Evolutionary conservation across 2,888 invertebrate species (phyloP), one percentile per base, ranked within the genome.

Genomic region (Patella depressa): DNA sequence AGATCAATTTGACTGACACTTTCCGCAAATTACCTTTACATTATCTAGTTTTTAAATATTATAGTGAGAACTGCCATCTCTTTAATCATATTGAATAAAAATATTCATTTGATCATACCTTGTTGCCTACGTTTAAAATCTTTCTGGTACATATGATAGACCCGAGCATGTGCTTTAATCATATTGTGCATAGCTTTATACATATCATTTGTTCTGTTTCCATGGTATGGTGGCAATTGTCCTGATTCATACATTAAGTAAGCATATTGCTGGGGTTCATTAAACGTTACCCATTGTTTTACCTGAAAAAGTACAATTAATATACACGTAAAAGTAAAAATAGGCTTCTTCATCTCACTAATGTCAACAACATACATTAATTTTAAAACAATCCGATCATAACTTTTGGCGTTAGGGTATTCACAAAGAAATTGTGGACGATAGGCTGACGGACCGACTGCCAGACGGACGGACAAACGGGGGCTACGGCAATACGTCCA

Each of bases 241-340:
- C 82, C 85, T 53, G 34, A 24, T 57, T 80, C 79, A 77, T 84
- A 84, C 0, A 83, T 81, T 11, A 78, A 29, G 29, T 59, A 59
- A 7, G 80, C 75, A 12, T 83, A 53, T n/a, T 72, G 79, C 53
- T 79, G 93, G 7, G 95, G 95, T 87, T 96, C 96, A 88, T 95
- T 95, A 83, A 96, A 93, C 0, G 95, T 96, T 15, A 95, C 93
- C 95, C 96, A 96, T 69, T 92, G 92, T 87, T 94, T 85, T 17
- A 89, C 85, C 86, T 86, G 71, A 11, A 70, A 45, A 29, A 5
- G 24, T 53, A 19, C 24, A 57, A 11, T 24, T 24, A 57, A 9
- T 15, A 45, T 19, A 24, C 0, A 12, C 9, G 45, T 53, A 19
- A 4, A 45, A 57, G 14, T 24, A 53, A 65, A 15, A 19, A 24